These are phyloP conservation scores for Yponomeuta plumbellus DNA, from an alignment of 2,888 invertebrate species.

Conservation along the genomic window DNA sequence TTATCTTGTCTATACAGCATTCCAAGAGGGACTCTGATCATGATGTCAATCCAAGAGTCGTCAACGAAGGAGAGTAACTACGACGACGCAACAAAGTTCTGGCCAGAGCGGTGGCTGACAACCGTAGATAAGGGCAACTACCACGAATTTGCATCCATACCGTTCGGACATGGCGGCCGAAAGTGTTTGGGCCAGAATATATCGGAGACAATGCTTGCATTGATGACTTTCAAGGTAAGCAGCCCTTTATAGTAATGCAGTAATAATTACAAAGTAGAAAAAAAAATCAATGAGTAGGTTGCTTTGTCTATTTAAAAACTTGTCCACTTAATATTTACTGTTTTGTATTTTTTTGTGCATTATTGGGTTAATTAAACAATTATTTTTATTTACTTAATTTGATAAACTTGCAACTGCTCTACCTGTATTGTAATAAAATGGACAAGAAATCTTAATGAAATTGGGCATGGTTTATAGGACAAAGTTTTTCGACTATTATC, in stretches of 20 bases:
- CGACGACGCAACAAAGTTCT: constrained; percentile 77
- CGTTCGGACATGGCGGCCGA: constrained; percentile 79
- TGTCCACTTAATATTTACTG: no score
- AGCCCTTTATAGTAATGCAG: background rate
- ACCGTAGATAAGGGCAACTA: constrained; percentile 46
- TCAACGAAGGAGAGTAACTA: constrained; percentile 79
- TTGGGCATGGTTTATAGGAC: no score
- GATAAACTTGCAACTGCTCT: no score
- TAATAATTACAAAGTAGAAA: no score
- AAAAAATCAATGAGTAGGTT: no score
- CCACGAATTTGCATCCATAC: constrained; percentile 77
- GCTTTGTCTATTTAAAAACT: no score
- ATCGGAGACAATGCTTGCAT: constrained; percentile 76
- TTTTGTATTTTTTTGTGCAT: no score
- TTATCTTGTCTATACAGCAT: constrained; percentile 40
- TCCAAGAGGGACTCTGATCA: constrained; percentile 76
- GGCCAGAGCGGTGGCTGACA: constrained; percentile 79
- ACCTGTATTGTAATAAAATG: no score
- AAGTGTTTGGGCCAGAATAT: constrained; percentile 79
- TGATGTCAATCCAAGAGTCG: constrained; percentile 80
- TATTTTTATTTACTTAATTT: no score
- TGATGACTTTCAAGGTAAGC: constrained; percentile 74
- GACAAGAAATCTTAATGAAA: no score
- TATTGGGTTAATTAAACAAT: no score
- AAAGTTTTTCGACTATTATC: no score